Evolutionary conservation across 1,140 invertebrate species (phyloP), one percentile per base, ranked within the genome.

Genomic region (Parasteatoda tepidariorum): DNA sequence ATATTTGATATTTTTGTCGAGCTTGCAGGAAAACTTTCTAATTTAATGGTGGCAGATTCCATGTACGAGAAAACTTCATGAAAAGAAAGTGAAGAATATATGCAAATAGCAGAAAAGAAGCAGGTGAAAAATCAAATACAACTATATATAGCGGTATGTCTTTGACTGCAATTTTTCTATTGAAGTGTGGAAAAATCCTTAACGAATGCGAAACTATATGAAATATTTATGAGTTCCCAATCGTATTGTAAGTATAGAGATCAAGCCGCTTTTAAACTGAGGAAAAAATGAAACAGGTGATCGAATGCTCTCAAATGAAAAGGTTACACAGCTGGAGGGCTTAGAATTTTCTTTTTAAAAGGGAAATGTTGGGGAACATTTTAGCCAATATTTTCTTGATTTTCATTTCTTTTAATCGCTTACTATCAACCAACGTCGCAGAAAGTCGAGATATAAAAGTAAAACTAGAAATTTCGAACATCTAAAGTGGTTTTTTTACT

Each of bases 221-320:
- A 75, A 75, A 75, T 75, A 75, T 75, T 75, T 75, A 75, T 75
- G 73, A 75, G 73, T 34, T 30, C 2, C 38, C 24, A 6, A 24
- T 31, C 30, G 3, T 18, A 41, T 57, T 73, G 18, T 59, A 34
- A 34, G n/a, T n/a, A n/a, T n/a, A n/a, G n/a, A n/a, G n/a, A 48
- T 61, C 33, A 7, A 22, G 31, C 28, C 55, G 28, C 70, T 68
- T 38, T 30, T 38, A 22, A 28, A 55, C 13, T 6, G 38, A 24
- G 41, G 41, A 22, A 68, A 38, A 68, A 30, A 57, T 26, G 38
- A 68, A 30, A 57, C 68, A 15, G 68, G 11, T 55, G 15, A 57
- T 31, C 13, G 26, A 55, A 57, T 9, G 28, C 4, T 30, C 54
- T 18, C 68, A 55, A 71, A 71, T 71, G 68, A 31, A 55, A 71